These are phyloP conservation scores for Hycleus cichorii DNA, from an alignment of 1,140 invertebrate genomes.

Conservation along the genomic window DNA sequence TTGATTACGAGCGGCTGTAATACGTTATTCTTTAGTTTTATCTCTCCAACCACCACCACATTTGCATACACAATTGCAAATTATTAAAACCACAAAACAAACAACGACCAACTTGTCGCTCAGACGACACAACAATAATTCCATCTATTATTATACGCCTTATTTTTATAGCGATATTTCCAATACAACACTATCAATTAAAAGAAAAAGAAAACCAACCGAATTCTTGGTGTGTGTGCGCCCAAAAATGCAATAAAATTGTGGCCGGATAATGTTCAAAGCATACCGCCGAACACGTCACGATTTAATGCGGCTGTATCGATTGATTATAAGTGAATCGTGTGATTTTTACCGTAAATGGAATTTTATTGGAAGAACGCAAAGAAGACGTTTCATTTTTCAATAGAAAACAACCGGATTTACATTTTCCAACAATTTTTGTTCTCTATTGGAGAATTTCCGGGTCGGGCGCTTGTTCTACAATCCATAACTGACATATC, in stretches of 20 bases:
- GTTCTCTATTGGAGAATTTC: no score
- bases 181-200: no score
- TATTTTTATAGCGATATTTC: no score
- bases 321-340: conserved; percentile 11
- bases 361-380: background rate
- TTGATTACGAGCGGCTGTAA: conserved; percentile 21
- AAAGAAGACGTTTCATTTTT: background rate
- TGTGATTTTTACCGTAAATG: conserved; percentile 17
- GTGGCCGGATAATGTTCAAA: conserved; percentile 19
- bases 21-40: conserved; percentile 2
- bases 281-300: conserved; percentile 13
- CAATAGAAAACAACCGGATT: background rate
- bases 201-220: conserved; percentile 18
- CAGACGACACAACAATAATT: no score
- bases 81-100: conserved; percentile 19
- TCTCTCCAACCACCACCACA: conserved; percentile 7
- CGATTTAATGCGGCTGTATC: background rate
- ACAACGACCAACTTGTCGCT: conserved; percentile 6
- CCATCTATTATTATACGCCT: no score
- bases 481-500: no score
- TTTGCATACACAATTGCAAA: conserved; percentile 27
- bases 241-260: conserved; percentile 21
- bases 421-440: no score
- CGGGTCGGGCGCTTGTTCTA: background rate
- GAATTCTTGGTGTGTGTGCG: conserved; percentile 3